A percentile compares a stretch with the other conserved stretches of the same genome.
These are phyloP conservation scores for Odontesthes bonariensis DNA, from an alignment of 2,113 vertebrate genomes.

Conservation along the genomic window DNA sequence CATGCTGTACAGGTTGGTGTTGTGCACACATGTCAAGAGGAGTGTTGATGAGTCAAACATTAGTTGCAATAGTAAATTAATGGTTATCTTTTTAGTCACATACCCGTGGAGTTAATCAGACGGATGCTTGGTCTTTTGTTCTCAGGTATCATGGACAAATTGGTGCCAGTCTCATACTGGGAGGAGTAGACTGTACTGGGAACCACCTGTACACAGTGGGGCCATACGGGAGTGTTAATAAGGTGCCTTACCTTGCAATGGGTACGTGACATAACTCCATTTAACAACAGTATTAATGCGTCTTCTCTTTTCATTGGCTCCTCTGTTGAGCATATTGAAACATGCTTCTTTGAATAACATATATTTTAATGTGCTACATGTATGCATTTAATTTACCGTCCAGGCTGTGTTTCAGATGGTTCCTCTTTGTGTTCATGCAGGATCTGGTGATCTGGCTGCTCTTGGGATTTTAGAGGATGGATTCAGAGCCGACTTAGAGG, in stretches of 20 bases:
- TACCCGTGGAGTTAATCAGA: too few relatives aligned
- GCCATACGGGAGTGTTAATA: conserved; percentile 83
- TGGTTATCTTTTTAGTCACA: background rate
- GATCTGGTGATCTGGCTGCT: conserved; percentile 86
- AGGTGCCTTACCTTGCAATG: conserved; percentile 82
- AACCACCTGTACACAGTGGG: conserved; percentile 84
- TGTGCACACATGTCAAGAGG: fast-evolving
- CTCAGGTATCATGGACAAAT: conserved; percentile 87
- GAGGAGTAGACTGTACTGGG: conserved; percentile 86
- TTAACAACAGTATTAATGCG: background rate
- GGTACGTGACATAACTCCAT: conserved; percentile 69
- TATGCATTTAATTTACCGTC: background rate
- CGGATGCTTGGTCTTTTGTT: background rate
- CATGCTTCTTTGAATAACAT: too few relatives aligned
- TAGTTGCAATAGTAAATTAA: background rate
- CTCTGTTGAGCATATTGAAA: background rate
- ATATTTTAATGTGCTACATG: background rate
- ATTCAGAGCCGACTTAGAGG: conserved; percentile 85
- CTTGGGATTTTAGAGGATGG: conserved; percentile 87
- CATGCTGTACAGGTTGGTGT: conserved; percentile 77
- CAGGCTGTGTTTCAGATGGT: background rate
- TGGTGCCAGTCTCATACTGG: conserved; percentile 85
- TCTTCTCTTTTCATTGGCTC: background rate
- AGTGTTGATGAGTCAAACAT: background rate
- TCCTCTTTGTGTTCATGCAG: conserved; percentile 58